Percentiles rank a stretch among this genome's conserved stretches.
These are phyloP conservation scores for Strigamia maritima DNA, from an alignment of 2,888 invertebrate genomes.

Conservation along the genomic window DNA sequence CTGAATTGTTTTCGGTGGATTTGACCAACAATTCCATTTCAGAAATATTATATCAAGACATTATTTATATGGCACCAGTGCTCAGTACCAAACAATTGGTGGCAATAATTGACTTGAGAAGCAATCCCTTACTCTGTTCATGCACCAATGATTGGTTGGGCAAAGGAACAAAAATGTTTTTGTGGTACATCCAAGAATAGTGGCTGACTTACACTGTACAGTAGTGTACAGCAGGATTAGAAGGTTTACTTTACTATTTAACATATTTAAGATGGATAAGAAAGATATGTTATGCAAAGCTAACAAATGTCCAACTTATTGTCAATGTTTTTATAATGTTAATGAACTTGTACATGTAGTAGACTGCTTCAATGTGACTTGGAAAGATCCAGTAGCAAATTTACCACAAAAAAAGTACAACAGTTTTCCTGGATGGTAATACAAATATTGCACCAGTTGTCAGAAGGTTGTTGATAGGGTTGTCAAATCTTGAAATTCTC, in stretches of 20 bases:
- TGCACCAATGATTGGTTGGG: background rate
- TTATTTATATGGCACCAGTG: background rate
- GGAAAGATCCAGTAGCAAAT: background rate
- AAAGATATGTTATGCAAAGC: background rate
- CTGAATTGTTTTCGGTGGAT: background rate
- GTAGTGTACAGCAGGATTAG: background rate
- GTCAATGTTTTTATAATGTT: background rate
- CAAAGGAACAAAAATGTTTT: background rate
- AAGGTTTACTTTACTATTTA: background rate
- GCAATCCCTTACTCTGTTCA: background rate
- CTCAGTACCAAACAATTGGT: background rate
- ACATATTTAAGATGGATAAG: background rate
- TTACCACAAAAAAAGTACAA: background rate
- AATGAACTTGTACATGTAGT: background rate
- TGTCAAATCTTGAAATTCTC: background rate
- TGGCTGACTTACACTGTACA: background rate
- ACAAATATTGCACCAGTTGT: background rate
- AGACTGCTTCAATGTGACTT: background rate
- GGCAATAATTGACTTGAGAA: background rate
- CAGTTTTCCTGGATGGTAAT: background rate
- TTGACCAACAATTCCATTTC: background rate
- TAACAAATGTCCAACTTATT: background rate
- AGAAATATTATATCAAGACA: background rate
- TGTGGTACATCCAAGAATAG: background rate
- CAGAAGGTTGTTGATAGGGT: background rate